Conservation (phyloP, 2,888 invertebrate genomes). For the Sarcophaga caerulescens region DNA sequence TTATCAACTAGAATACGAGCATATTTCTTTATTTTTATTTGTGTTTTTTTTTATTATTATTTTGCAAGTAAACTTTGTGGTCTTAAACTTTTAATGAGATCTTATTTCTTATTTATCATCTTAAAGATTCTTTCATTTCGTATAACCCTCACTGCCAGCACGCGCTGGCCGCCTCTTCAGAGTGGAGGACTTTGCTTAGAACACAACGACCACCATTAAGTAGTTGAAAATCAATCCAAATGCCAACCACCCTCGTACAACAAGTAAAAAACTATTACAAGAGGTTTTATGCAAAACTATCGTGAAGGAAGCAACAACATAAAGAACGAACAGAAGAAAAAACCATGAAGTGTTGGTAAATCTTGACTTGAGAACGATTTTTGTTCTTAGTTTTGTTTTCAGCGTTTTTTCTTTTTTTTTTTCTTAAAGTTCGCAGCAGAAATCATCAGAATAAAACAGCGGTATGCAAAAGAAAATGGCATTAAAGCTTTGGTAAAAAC, state of each 20-base stretch:
- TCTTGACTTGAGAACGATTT: conserved; percentile 57
- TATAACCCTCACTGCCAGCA: background rate
- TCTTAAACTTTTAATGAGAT: conserved; percentile 71
- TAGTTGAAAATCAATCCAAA: conserved; percentile 34
- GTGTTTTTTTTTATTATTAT: background rate
- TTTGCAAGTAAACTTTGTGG: conserved; percentile 68
- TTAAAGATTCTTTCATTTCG: conserved; percentile 48
- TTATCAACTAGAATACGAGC: conserved; percentile 53
- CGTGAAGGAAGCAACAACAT: background rate
- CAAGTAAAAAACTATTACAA: conserved; percentile 29
- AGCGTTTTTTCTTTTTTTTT: background rate
- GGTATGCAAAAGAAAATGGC: conserved; percentile 30
- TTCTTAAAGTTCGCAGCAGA: background rate
- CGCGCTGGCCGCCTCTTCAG: no score
- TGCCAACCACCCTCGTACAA: conserved; percentile 5
- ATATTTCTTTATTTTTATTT: no score
- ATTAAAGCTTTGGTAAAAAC: background rate
- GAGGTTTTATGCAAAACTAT: conserved; percentile 58
- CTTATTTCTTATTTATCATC: conserved; percentile 65
- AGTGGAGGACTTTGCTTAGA: background rate
- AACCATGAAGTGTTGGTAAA: conserved; percentile 63
- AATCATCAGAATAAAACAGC: conserved; percentile 3
- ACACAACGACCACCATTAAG: conserved; percentile 32
- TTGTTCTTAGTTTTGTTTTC: conserved; percentile 19
- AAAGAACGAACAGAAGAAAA: background rate